Evolutionary conservation across 2,113 vertebrate genomes (phyloP).

Genomic region (Gnathochromis pfefferi): DNA sequence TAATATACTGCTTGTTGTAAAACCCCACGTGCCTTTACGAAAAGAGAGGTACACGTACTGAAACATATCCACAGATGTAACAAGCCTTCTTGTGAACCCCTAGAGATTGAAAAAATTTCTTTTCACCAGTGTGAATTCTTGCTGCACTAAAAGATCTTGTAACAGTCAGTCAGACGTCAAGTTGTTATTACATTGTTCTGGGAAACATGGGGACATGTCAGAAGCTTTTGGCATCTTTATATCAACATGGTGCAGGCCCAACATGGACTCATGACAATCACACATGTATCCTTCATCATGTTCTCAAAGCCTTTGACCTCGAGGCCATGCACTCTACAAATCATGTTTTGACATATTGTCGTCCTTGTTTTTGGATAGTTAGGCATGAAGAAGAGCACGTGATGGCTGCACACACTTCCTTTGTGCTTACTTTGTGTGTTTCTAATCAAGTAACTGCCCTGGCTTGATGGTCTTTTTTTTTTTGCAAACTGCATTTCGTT

Average conservation of each 20-base stretch:
- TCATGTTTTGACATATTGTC: conserved; percentile 54
- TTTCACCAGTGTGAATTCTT: neutral
- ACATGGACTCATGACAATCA: neutral
- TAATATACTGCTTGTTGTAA: neutral
- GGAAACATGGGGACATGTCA: conserved; percentile 36
- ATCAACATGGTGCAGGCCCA: conserved; percentile 13
- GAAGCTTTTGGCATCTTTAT: conserved; percentile 17
- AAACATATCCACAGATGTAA: neutral
- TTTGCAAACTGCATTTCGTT: no score
- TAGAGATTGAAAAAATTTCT: neutral
- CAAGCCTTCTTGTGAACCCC: neutral
- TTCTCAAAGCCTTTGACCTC: conserved; percentile 7
- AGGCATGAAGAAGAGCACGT: neutral
- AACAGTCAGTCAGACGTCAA: neutral
- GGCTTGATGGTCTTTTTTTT: neutral
- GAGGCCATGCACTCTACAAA: neutral
- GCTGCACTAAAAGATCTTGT: neutral
- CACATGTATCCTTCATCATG: neutral
- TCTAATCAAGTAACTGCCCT: conserved; percentile 17
- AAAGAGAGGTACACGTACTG: neutral
- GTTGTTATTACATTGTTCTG: conserved; percentile 13
- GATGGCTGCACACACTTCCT: neutral
- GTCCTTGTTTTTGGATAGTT: neutral
- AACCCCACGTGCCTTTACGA: neutral
- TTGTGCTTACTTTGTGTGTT: conserved; percentile 22